Evolutionary conservation across 2,113 vertebrate species (phyloP).

Genomic region (Notarius lentiginosus): DNA sequence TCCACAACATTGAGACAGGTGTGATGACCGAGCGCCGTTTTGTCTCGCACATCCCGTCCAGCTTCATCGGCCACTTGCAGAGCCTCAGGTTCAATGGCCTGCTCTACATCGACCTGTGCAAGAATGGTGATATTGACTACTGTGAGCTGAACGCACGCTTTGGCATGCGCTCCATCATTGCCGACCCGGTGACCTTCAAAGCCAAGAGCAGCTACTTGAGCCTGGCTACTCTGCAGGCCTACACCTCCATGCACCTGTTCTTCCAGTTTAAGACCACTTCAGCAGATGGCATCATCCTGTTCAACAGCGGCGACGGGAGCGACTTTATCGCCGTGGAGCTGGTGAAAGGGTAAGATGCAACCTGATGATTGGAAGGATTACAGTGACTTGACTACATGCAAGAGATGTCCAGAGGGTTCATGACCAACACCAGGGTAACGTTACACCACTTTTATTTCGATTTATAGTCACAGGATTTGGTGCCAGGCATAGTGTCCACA

Average conservation of each 20-base stretch:
- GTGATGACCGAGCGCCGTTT: conserved; percentile 97
- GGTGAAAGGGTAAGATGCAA: conserved; percentile 85
- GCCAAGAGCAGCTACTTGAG: conserved; percentile 97
- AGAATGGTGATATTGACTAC: conserved; percentile 97
- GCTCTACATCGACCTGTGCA: conserved; percentile 98
- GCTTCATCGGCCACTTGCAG: conserved; percentile 97
- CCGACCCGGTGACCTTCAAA: conserved; percentile 96
- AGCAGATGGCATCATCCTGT: conserved; percentile 93
- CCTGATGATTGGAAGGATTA: not conserved
- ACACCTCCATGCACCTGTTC: conserved; percentile 99
- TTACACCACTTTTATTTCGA: not conserved
- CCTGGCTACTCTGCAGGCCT: conserved; percentile 93
- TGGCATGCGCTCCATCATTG: conserved; percentile 93
- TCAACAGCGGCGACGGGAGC: conserved; percentile 85
- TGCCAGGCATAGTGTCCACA: too few species aligned
- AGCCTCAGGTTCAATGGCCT: conserved; percentile 95
- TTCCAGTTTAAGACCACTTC: conserved; percentile 99
- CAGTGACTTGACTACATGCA: not conserved
- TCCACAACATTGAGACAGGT: conserved; percentile 97
- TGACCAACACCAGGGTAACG: not conserved
- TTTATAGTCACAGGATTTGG: not conserved
- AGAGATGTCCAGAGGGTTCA: not conserved
- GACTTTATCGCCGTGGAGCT: conserved; percentile 97
- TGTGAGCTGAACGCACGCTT: conserved; percentile 97
- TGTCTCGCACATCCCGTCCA: conserved; percentile 91